Base-by-base conservation (phyloP, 2,797 vertebrate species). In the Siniperca scherzeri region DNA sequence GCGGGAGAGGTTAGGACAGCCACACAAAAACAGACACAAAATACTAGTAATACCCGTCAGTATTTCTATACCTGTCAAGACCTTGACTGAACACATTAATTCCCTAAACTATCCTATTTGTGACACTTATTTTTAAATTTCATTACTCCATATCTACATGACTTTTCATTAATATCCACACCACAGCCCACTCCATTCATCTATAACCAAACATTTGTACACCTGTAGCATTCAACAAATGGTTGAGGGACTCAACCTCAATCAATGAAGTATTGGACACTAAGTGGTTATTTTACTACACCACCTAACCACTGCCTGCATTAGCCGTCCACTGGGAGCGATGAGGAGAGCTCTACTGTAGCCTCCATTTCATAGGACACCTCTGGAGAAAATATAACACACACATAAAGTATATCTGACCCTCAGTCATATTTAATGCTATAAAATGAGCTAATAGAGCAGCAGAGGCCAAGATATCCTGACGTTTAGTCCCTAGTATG, bases 341-440 rank as follows among this genome's bases (percentile, higher is more conserved):
- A 70, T 30, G 38, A 65, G 25, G 42, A 53, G 46, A 42, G 38
- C 46, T 71, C 27, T 22, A 22, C 27, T 42, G 25, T n/a, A 70
- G 13, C 7, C 53, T 50, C 57, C 21, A 46, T 67, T 44, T 67
- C 19, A 55, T 5, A 30, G 44, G 16, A 46, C 40, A 25, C 12
- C 59, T 44, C 61, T 48, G 13, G 17, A 64, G 33, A 36, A 55
- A 69, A 74, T 42, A 67, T n/a, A 72, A 53, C 9, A 9, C 56
- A 42, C 27, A 36, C 14, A 77, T 55, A 14, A 14, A 50, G 57
- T 48, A n/a, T 72, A 44, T 56, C 17, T n/a, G 12, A 33, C 53
- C 27, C 25, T 73, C 42, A 44, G 27, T 22, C 44, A 80, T 69
- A 33, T 60, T 66, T 70, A 78, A 62, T 57, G 44, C 19, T 65